Evolutionary conservation across 2,888 invertebrate species (phyloP).

Genomic region (Tricholauxania praeusta): DNA sequence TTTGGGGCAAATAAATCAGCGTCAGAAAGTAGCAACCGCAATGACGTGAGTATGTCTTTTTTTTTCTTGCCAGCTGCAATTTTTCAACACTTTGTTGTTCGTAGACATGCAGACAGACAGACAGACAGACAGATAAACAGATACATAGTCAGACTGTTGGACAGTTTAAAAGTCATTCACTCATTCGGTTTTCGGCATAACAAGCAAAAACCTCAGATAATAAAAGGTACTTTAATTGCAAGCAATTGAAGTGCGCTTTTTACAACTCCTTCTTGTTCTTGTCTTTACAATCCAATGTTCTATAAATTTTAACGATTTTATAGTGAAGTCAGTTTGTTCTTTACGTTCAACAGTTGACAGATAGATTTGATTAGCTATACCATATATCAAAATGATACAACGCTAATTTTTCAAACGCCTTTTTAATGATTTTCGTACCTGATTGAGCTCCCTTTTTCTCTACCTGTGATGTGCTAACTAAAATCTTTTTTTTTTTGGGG

Average conservation of each 20-base stretch:
- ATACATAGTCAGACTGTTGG: not conserved
- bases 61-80: constrained; percentile 6
- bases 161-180: not conserved
- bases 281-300: too few species aligned
- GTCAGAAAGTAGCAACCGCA: constrained; percentile 6
- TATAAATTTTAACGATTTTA: not conserved
- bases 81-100: constrained; percentile 9
- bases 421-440: too few species aligned
- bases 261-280: too few species aligned
- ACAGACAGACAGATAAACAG: not conserved
- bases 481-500: too few species aligned
- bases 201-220: too few species aligned
- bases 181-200: too few species aligned
- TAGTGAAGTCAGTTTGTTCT: not conserved
- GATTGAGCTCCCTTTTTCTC: too few species aligned
- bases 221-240: not conserved
- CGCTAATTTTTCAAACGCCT: too few species aligned
- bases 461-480: too few species aligned
- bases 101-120: not conserved
- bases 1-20: constrained; percentile 32
- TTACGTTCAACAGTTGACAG: too few species aligned
- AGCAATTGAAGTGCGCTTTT: not conserved
- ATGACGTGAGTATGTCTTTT: not conserved
- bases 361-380: too few species aligned
- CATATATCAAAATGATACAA: too few species aligned